Evolutionary conservation across 1,140 invertebrate genomes (phyloP).

Genomic region (Nylanderia fulva): DNA sequence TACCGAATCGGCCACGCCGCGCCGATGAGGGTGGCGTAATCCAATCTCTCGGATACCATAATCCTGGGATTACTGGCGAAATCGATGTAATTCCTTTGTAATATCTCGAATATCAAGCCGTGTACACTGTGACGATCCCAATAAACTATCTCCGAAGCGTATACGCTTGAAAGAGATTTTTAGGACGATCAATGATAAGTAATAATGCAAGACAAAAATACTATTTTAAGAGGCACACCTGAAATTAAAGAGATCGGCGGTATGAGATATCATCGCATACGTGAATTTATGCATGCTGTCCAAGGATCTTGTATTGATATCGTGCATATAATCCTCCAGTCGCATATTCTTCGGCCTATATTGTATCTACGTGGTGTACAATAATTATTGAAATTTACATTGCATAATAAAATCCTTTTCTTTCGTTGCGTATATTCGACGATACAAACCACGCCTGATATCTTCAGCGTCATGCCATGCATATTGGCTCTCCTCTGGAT

Average conservation of each 20-base stretch:
- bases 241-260: conserved; percentile 75
- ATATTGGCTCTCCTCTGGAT: conserved; percentile 73
- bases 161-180: conserved; percentile 46
- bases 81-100: conserved; percentile 69
- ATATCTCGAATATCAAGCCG: conserved; percentile 69
- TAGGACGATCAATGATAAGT: not conserved
- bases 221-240: conserved; percentile 42
- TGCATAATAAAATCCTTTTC: not conserved
- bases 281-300: conserved; percentile 77
- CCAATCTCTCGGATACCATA: conserved; percentile 70
- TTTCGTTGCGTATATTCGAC: not conserved
- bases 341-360: conserved; percentile 72
- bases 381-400: not conserved
- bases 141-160: conserved; percentile 69
- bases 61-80: conserved; percentile 70
- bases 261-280: conserved; percentile 70
- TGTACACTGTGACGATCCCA: conserved; percentile 71
- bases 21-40: conserved; percentile 60
- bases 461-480: conserved; percentile 75
- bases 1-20: conserved; percentile 74
- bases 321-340: conserved; percentile 73
- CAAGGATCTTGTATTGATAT: conserved; percentile 71
- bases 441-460: conserved; percentile 72
- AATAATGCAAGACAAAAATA: not conserved
- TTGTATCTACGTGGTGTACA: conserved; percentile 60